Evolutionary conservation across 2,888 invertebrate species (phyloP), one percentile per base, ranked within the genome.

Genomic region (Meghimatium bilineatum): DNA sequence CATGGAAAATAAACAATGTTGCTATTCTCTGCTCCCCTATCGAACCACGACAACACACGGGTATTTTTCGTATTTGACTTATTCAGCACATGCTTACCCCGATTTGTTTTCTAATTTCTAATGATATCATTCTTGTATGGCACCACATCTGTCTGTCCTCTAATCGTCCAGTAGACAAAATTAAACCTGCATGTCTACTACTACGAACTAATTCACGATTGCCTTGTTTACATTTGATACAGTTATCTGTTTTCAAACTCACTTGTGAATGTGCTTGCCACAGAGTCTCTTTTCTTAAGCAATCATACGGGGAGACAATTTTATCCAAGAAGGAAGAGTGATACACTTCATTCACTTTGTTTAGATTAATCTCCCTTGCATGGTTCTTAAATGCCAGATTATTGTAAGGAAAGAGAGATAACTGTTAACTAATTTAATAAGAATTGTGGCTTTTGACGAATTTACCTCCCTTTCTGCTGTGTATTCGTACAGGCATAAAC

Each of bases 391-490:
- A 63, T n/a, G 2, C 3, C n/a, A 63, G 60, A 63, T 63, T 63
- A 23, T 8, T 63, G 3, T 10, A 63, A n/a, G 60, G n/a, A 26
- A 63, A 63, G 60, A n/a, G 60, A 63, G 60, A 63, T 63, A 63
- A 63, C n/a, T 23, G n/a, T 63, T 63, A 63, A n/a, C 23, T 63
- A 63, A 63, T 63, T 63, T 63, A n/a, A 63, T n/a, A 63, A 26
- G 60, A 63, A n/a, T 26, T 63, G 60, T n/a, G 20, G 17, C 23
- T 56, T 10, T 23, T 56, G 56, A 23, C 56, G 56, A 56, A 44
- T 44, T 44, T 44, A 44, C 44, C 5, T 44, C 44, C 44, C 44
- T 12, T 44, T 44, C 44, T 44, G 44, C 44, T 44, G 44, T 44
- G 44, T 8, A 12, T 44, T 5, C 44, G 12, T 44, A 8, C 44